phyloP scores from a whole-genome alignment of 2,113 vertebrate species.

The Plectropomus leopardus region DNA sequence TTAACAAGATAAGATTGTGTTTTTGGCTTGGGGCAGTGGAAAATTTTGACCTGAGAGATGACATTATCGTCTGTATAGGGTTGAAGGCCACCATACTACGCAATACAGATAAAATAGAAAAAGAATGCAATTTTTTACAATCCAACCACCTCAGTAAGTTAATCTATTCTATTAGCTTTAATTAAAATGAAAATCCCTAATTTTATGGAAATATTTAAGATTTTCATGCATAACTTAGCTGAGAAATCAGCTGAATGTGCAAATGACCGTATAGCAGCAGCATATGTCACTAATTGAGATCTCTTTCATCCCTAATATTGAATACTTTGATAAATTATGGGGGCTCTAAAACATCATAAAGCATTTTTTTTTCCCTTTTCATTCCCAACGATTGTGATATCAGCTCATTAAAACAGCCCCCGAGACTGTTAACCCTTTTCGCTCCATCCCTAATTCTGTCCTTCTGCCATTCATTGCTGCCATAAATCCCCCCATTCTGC shows the following conservation, averaged over 20 bases:
- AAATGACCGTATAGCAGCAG: conserved; percentile 56
- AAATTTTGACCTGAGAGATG: conserved; percentile 25
- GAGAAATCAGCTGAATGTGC: conserved; percentile 63
- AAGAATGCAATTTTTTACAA: neutral
- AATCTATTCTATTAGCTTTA: conserved; percentile 45
- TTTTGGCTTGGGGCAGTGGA: conserved; percentile 4
- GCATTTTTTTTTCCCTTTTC: conserved; percentile 31
- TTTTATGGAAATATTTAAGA: conserved; percentile 57
- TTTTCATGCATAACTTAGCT: conserved; percentile 18
- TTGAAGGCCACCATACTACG: neutral
- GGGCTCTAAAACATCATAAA: conserved; percentile 29
- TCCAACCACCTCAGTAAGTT: conserved; percentile 10
- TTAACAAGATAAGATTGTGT: conserved; percentile 30
- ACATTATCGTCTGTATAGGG: neutral
- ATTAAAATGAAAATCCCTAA: conserved; percentile 58
- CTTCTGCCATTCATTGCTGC: conserved; percentile 48
- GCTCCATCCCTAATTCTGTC: conserved; percentile 24
- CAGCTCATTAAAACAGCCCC: conserved; percentile 73
- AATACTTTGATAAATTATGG: conserved; percentile 60
- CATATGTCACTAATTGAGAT: conserved; percentile 63
- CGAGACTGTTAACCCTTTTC: conserved; percentile 58
- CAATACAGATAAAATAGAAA: neutral
- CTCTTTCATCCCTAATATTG: conserved; percentile 67
- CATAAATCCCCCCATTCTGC: conserved; percentile 57
- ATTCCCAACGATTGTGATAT: conserved; percentile 58